Percentiles rank a stretch among this genome's conserved stretches.
Evolutionary conservation across 2,113 vertebrate genomes (phyloP).

Genomic region (Monarcha castaneiventris): DNA sequence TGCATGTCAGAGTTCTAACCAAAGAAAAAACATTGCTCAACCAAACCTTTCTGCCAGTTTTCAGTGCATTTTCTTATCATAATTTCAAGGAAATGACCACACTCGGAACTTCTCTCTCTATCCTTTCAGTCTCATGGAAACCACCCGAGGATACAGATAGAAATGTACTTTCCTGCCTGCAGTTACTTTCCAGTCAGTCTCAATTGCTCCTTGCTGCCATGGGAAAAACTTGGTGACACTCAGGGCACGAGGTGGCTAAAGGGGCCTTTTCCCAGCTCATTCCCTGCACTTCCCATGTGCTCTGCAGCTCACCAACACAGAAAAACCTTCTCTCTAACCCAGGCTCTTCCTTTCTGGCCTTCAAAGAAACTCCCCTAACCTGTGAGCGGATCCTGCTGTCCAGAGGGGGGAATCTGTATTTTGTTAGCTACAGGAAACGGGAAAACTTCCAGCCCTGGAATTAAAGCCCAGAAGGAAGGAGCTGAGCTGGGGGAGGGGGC

Average conservation of each 20-base stretch:
- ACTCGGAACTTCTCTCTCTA: not conserved
- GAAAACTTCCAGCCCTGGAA: not conserved
- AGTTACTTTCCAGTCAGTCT: not conserved
- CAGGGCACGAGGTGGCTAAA: rapidly evolving
- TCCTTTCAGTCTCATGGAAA: not conserved
- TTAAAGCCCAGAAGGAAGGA: not conserved
- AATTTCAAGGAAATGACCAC: not conserved
- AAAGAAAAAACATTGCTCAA: not conserved
- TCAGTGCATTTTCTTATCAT: not conserved
- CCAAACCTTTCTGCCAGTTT: not conserved
- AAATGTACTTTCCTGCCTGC: not conserved
- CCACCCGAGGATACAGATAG: not conserved
- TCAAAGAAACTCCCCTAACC: not conserved
- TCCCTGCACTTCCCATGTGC: not conserved
- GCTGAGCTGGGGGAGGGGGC: not conserved
- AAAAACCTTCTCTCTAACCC: not conserved
- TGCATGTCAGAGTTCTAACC: not conserved
- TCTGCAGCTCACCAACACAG: rapidly evolving
- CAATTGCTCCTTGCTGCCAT: not conserved
- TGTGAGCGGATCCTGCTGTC: not conserved
- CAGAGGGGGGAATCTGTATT: not conserved
- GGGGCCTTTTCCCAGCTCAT: not conserved
- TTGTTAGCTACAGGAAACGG: conserved; percentile 35
- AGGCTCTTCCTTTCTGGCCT: not conserved
- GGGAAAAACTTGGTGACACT: rapidly evolving